Percentiles rank a stretch among this genome's conserved stretches.
phyloP scores from a whole-genome alignment of 2,888 invertebrate species.

The Epistrophella euchroma region DNA sequence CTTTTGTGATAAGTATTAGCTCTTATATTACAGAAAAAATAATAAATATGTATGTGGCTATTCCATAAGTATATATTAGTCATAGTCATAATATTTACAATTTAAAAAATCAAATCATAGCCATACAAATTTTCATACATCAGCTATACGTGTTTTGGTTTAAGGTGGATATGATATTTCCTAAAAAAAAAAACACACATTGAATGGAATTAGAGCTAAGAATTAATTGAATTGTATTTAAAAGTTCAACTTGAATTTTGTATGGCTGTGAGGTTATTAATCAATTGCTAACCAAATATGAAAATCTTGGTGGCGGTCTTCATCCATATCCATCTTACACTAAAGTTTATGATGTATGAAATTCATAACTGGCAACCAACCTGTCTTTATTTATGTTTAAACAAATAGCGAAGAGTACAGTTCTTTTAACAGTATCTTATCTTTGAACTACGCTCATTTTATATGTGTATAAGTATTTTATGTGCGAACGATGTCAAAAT shows the following conservation, averaged over 20 bases:
- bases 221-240: background rate
- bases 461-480: slow-evolving; percentile 23
- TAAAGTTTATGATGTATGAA: background rate
- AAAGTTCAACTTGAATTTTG: background rate
- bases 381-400: background rate
- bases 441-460: slow-evolving; percentile 63
- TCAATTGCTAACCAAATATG: background rate
- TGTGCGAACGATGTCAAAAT: slow-evolving; percentile 56
- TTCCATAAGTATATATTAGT: slow-evolving; percentile 8
- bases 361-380: background rate
- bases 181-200: background rate
- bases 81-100: slow-evolving; percentile 11
- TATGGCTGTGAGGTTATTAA: background rate
- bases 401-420: background rate
- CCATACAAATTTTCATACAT: background rate
- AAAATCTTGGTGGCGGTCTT: background rate
- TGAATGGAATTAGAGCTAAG: background rate
- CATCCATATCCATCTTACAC: background rate
- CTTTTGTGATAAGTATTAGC: slow-evolving; percentile 17
- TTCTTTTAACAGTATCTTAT: slow-evolving; percentile 28
- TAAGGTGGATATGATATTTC: background rate
- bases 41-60: background rate
- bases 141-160: background rate
- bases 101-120: slow-evolving; percentile 3
- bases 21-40: slow-evolving; percentile 2